Evolutionary conservation across 1,140 invertebrate species (phyloP), one percentile per base, ranked within the genome.

Genomic region (Dendrolimus kikuchii): DNA sequence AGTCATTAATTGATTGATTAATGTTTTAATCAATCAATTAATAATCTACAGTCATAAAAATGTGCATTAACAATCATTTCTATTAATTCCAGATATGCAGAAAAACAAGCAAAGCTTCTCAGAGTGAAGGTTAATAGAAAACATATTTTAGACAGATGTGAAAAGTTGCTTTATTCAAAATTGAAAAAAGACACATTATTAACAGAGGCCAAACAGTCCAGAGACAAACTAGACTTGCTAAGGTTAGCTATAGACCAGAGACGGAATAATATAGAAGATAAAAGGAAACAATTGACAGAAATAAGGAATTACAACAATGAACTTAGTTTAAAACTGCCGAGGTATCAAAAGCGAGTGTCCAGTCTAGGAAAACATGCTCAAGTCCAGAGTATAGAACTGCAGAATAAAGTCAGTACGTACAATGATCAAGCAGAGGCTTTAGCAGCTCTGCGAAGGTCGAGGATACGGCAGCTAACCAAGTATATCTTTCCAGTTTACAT

Each of bases 401-500:
- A 88, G 61, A 87, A 89, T 53, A 71, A 66, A 53, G 87, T 87
- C 40, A 85, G 86, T 54, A 72, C 71, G 37, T 87, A 92, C 44
- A 86, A 88, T 49, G 88, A 89, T 45, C 89, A 90, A 59, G 85
- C 89, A 43, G 83, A 89, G 9, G 71, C 90, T 39, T 71, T 93
- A 38, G 93, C 92, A 62, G 90, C 89, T 63, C 68, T 92, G 42
- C 87, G 92, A 41, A 86, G 90, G 68, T 86, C 87, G 43, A 89
- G 91, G 61, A 89, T 93, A 46, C 85, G 92, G 54, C 92, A 94
- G 72, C 88, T 95, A 7, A 90, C 91, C 45, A 88, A 92, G 62
- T 93, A 92, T 78, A 93, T 96, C 68, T 95, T 96, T 84, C 93
- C 93, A 7, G 91, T 95, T 5, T 84, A 81, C 55, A 76, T 84